These are phyloP conservation scores for Trogon melanurus DNA, from an alignment of 2,113 vertebrate genomes.

Conservation along the genomic window DNA sequence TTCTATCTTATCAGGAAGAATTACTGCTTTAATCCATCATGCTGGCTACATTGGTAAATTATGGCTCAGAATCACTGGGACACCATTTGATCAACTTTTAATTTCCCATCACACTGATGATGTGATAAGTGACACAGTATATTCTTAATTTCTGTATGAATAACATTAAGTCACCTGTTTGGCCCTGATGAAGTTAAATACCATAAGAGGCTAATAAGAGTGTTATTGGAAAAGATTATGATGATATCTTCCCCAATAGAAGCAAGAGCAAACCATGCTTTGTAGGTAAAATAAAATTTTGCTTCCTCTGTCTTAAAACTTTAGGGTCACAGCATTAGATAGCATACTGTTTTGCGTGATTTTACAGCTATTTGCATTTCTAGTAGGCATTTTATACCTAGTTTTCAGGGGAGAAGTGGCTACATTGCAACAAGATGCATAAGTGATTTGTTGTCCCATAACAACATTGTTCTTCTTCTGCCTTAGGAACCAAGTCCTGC, in stretches of 20 bases:
- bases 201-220: neutral
- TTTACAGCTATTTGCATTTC: neutral
- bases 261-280: neutral
- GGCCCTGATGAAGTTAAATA: neutral
- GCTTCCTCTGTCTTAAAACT: neutral
- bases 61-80: neutral
- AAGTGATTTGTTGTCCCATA: neutral
- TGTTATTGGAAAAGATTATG: neutral
- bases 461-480: neutral
- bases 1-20: neutral
- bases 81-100: constrained; percentile 13
- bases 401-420: neutral
- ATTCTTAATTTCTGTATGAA: constrained; percentile 9
- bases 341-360: neutral
- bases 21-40: constrained; percentile 22
- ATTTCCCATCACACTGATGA: neutral
- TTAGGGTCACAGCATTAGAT: neutral
- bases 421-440: neutral
- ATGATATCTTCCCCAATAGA: neutral
- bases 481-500: neutral
- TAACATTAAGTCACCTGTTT: neutral
- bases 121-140: neutral
- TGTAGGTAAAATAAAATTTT: neutral
- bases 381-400: neutral
- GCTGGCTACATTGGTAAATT: neutral